Evolutionary conservation across 2,113 vertebrate species (phyloP).

Genomic region (Siniperca knerii): DNA sequence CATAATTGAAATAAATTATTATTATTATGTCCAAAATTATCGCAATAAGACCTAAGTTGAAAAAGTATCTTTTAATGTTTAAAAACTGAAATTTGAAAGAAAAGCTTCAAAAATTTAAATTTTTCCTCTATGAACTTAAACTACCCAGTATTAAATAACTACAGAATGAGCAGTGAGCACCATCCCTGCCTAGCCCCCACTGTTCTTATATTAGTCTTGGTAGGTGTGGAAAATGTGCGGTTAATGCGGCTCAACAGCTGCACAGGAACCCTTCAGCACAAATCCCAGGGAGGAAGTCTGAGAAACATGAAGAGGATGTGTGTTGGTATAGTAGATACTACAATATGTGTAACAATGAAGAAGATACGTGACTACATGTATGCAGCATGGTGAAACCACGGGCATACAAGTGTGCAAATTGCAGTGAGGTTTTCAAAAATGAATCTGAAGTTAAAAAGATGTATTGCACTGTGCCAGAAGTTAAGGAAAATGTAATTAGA

Average conservation of each 20-base stretch:
- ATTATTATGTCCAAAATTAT: background rate
- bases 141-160: background rate
- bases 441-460: too few species aligned
- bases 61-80: background rate
- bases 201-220: conserved; percentile 40
- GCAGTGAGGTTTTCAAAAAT: too few species aligned
- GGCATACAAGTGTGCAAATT: too few species aligned
- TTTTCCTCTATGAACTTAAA: background rate
- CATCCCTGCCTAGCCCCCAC: background rate
- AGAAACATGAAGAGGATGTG: conserved; percentile 21
- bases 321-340: background rate
- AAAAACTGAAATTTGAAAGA: background rate
- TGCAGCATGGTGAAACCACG: background rate
- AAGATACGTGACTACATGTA: background rate
- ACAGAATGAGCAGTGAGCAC: background rate
- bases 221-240: conserved; percentile 35
- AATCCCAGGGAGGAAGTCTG: conserved; percentile 27
- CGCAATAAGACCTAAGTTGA: background rate
- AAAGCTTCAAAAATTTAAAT: background rate
- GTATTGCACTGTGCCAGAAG: too few species aligned
- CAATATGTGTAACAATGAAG: background rate
- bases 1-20: background rate
- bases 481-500: too few species aligned
- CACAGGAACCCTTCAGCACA: conserved; percentile 21
- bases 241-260: conserved; percentile 30